Conservation (phyloP, 2,888 invertebrate species). For the Lapara coniferarum region DNA sequence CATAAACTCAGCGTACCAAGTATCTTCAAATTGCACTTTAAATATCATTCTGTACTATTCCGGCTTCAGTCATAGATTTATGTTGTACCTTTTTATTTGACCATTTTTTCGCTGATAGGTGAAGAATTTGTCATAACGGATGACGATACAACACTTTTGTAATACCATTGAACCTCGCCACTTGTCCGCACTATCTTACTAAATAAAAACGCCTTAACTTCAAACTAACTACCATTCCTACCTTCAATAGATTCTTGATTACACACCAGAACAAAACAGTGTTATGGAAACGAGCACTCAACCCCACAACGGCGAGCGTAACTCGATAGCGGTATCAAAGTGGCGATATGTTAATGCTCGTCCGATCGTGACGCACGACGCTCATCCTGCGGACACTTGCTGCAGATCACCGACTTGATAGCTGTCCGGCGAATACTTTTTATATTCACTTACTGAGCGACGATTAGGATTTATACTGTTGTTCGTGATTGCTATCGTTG, state of each 20-base stretch:
- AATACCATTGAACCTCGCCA: neutral
- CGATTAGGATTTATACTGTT: constrained; percentile 14
- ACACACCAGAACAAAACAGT: constrained; percentile 23
- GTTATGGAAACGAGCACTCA: constrained; percentile 37
- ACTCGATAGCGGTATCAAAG: constrained; percentile 71
- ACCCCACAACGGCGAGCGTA: constrained; percentile 45
- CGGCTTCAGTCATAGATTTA: no score
- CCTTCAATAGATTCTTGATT: neutral
- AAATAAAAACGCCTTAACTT: no score
- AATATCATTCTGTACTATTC: no score
- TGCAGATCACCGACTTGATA: constrained; percentile 26
- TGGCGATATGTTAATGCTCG: constrained; percentile 79
- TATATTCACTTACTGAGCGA: constrained; percentile 23
- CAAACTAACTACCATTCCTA: no score
- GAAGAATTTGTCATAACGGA: constrained; percentile 2
- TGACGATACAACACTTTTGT: neutral
- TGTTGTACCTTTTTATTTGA: neutral
- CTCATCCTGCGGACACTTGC: constrained; percentile 69
- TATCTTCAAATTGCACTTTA: no score
- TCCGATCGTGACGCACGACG: constrained; percentile 82
- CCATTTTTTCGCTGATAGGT: neutral
- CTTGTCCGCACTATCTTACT: neutral
- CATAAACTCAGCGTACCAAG: no score
- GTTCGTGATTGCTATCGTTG: constrained; percentile 3
- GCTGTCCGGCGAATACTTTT: constrained; percentile 27